Base-by-base conservation (phyloP, 2,888 invertebrate genomes). In the Apoderus coryli region DNA sequence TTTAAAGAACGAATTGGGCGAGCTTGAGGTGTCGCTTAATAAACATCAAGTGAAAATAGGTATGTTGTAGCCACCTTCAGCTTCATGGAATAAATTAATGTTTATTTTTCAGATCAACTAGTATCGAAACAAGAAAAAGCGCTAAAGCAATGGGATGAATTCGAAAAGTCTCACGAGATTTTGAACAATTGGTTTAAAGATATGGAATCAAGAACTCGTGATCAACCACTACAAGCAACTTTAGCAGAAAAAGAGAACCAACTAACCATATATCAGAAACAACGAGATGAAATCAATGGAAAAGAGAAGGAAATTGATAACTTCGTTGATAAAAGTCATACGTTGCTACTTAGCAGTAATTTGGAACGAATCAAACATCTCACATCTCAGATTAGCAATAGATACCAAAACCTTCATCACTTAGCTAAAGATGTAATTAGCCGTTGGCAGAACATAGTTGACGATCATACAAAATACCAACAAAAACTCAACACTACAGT, bases 281-380 rank as follows among this genome's bases (percentile, higher is more conserved):
- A 79, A 44, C 71, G 84, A 11, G 79, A 84, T 38, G 67, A 72
- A 28, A 77, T 93, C 27, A 61, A 76, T 28, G 69, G 69, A 7
- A 80, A 84, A 46, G 92, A 93, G 56, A 73, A 76, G 44, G 77
- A 78, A 50, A 74, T 93, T 23, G 92, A 92, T 54, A 68, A 72
- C 7, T 90, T 92, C 50, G 74, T 86, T 12, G 92, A 93, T 54
- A 76, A 75, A 47, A 82, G 86, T n/a, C 88, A 92, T 51, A 72
- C 74, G 7, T 61, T 95, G 31, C 67, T 89, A 2, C 84, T 86
- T 51, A 64, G 75, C 14, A 86, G 86, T 47, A 80, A 80, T 0
- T 81, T 82, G 0, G 85, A 88, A 44, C 72, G 84, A 31, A 69
- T 92, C 10, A 85, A 86, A 49, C 82, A 84, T 4, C 62, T 88